Evolutionary conservation across 2,888 invertebrate species (phyloP), one percentile per base, ranked within the genome.

Genomic region (Metopia argyrocephala): DNA sequence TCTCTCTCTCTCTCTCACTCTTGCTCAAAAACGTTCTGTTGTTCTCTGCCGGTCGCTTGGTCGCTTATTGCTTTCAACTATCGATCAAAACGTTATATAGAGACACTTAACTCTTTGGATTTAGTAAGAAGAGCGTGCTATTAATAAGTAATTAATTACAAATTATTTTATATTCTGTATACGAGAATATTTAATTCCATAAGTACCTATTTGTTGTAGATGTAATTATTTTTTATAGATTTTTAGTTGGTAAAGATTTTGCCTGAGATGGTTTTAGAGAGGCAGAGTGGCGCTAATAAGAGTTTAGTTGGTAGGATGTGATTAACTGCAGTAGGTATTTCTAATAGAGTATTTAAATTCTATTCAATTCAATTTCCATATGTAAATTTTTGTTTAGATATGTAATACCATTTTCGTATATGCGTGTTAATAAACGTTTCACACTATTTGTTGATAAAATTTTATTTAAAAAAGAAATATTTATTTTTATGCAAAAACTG

Each of bases 141-240:
- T 28, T 65, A 69, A 78, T 81, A 57, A 65, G 52, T 52, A 78
- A 76, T 80, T 80, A 76, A 76, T 57, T 71, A 73, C 12, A 76
- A 64, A 62, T 59, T 57, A 65, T 25, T 64, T 57, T 52, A 52
- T 75, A 61, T 54, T 54, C 54, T 61, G 21, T 65, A 23, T 61
- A 48, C 38, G n/a, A n/a, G n/a, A n/a, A n/a, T n/a, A 64, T 52
- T 76, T 38, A 38, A 38, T 38, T 12, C 23, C 45, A 31, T 25
- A 76, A 69, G 61, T 23, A 23, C 38, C 20, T 61, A 25, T 25
- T 18, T 62, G 20, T 65, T 31, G 28, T 25, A 57, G 18, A 45
- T 61, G 56, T 45, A 57, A 20, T 23, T 76, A n/a, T n/a, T n/a
- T n/a, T 25, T 46, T n/a, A 25, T 50, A 21, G 25, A 68, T 59